Conservation (phyloP, 2,888 invertebrate genomes). For the Microctonus aethiopoides region DNA sequence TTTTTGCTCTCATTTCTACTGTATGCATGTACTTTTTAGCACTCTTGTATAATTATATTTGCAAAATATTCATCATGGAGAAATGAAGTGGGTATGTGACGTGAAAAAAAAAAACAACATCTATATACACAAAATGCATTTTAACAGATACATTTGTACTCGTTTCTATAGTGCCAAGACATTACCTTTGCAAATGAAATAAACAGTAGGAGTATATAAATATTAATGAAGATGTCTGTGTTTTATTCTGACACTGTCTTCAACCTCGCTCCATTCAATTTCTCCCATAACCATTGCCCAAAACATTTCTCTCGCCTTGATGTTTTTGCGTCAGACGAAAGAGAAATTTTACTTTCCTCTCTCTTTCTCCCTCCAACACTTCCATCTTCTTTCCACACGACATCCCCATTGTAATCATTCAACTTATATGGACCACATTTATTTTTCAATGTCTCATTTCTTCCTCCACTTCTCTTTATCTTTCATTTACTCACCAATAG, state of each 20-base stretch:
- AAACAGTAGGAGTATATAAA: constrained; percentile 57
- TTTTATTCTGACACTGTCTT: constrained; percentile 3
- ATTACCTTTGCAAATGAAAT: constrained; percentile 62
- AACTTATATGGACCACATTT: not conserved
- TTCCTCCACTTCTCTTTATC: not conserved
- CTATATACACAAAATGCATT: constrained; percentile 31
- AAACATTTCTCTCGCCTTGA: not conserved
- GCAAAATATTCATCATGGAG: constrained; percentile 1
- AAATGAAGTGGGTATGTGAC: constrained; percentile 18
- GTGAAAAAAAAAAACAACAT: constrained; percentile 8
- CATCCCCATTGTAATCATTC: no score
- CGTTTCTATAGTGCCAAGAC: constrained; percentile 1
- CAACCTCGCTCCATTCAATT: not conserved
- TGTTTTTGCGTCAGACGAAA: constrained; percentile 6
- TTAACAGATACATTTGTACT: constrained; percentile 31
- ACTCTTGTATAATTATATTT: not conserved
- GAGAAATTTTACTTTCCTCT: constrained; percentile 19
- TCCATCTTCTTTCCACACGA: not conserved
- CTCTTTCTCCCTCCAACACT: not conserved
- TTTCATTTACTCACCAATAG: not conserved
- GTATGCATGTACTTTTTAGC: not conserved
- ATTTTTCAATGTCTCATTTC: not conserved
- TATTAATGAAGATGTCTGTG: constrained; percentile 50
- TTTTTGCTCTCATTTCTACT: not conserved
- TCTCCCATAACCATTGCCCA: not conserved